Base-by-base conservation (phyloP, 1,140 invertebrate species). In the Dendrolimus punctatus region DNA sequence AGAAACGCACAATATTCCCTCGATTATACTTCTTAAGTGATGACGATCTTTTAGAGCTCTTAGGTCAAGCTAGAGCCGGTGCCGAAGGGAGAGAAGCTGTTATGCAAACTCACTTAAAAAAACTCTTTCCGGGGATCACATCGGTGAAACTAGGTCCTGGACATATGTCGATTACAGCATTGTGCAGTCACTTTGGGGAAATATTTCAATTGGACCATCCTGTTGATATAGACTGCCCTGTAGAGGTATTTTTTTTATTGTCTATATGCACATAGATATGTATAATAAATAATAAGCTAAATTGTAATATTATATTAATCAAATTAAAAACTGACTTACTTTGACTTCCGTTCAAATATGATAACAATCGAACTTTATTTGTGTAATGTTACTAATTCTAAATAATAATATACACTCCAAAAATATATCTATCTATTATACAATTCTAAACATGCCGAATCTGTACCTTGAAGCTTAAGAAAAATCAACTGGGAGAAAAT, bases 11-110 rank as follows among this genome's bases (percentile, higher is more conserved):
- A 0, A 90, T 92, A 40, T 99, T 99, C 88, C 97, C 98, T 4
- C 89, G 98, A 66, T 95, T 99, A 66, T 98, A 98, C 73, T 99
- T 99, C 73, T 90, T 99, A 60, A 97, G 96, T 64, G 98, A 99
- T 76, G 98, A 99, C 74, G 98, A 99, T 88, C 88, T 99, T 41
- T 83, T 99, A 39, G 97, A 99, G 88, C 91, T 99, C 50, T 87
- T 98, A 0, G 96, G 96, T 0, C 95, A 97, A 82, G 93, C 94
- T 0, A 71, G 82, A 1, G 71, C 75, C 5, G 82, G 79, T 6
- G 73, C 81, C 4, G 71, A 74, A 10, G 95, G 94, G 0, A 96
- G 96, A 68, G 93, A 93, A 49, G 91, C 91, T 50, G 93, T 98
- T 0, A 94, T 99, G 72, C 95, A 98, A 80, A 90, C 93, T 0